Percentiles rank a stretch among this genome's conserved stretches.
These are phyloP conservation scores for Nymphalis c-album DNA, from an alignment of 2,888 invertebrate genomes.

Conservation along the genomic window DNA sequence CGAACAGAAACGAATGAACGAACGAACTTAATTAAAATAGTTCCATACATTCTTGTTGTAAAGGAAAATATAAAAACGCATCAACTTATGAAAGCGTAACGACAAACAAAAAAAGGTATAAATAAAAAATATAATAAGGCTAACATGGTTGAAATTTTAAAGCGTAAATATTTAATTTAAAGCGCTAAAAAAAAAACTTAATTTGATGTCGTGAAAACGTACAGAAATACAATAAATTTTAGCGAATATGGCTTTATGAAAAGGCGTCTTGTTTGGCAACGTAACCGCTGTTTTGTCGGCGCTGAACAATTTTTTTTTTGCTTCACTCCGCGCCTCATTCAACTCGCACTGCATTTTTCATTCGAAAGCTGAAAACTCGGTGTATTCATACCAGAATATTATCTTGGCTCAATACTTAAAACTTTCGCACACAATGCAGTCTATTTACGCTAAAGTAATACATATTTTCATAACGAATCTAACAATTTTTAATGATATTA, in stretches of 20 bases:
- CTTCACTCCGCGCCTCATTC: conserved; percentile 58
- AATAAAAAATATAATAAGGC: neutral
- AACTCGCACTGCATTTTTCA: conserved; percentile 72
- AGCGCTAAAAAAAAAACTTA: neutral
- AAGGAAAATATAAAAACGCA: neutral
- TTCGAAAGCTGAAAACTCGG: conserved; percentile 54
- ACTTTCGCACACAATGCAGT: conserved; percentile 38
- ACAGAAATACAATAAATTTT: conserved; percentile 43
- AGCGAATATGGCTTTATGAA: conserved; percentile 49
- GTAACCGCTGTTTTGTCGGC: conserved; percentile 60
- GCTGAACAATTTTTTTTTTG: conserved; percentile 55
- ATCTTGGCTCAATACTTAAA: conserved; percentile 43
- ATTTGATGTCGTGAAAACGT: conserved; percentile 37
- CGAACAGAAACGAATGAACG: neutral
- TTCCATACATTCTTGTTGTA: neutral
- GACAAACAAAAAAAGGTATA: conserved; percentile 5
- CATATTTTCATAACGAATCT: conserved; percentile 15
- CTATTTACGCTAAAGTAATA: conserved; percentile 32
- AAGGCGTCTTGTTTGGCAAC: conserved; percentile 59
- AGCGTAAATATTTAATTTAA: conserved; percentile 9
- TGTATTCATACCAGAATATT: conserved; percentile 52
- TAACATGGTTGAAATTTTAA: conserved; percentile 1
- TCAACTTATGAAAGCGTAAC: neutral
- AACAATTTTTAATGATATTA: conserved; percentile 19
- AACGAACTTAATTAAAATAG: conserved; percentile 1